phyloP scores from a whole-genome alignment of 2,888 invertebrate genomes.

The Agrochola litura region DNA sequence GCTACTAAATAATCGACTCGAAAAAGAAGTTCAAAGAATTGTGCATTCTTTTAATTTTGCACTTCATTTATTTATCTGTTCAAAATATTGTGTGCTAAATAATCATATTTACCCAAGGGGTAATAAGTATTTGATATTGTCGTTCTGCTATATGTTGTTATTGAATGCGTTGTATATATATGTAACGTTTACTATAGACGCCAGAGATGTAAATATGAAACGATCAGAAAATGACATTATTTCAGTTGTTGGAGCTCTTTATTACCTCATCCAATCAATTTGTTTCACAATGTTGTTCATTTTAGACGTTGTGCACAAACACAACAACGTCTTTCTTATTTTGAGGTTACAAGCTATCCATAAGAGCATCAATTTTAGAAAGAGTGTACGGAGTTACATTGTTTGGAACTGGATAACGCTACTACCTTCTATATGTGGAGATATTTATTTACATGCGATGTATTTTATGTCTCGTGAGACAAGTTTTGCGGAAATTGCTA shows the following conservation, averaged over 20 bases:
- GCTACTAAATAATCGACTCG: constrained; percentile 4
- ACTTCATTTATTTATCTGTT: constrained; percentile 6
- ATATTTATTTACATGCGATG: background rate
- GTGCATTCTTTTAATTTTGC: constrained; percentile 21
- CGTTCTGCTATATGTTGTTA: background rate
- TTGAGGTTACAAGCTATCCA: constrained; percentile 21
- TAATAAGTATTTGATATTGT: background rate
- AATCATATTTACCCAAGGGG: constrained; percentile 20
- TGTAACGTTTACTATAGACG: background rate
- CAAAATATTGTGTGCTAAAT: constrained; percentile 28
- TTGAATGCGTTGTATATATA: constrained; percentile 1
- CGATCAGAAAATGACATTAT: background rate
- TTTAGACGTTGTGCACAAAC: background rate
- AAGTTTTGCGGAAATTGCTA: background rate
- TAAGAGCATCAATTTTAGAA: background rate
- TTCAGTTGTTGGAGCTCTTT: background rate
- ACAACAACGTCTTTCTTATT: constrained; percentile 15
- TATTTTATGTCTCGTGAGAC: background rate
- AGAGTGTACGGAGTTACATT: constrained; percentile 3
- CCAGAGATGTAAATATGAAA: background rate
- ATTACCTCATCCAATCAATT: background rate
- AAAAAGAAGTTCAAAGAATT: constrained; percentile 14
- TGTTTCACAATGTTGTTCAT: constrained; percentile 14
- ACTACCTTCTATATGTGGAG: background rate
- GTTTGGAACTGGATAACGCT: constrained; percentile 26